Base-by-base conservation (phyloP, 2,797 vertebrate genomes). In the Poecile montanus region DNA sequence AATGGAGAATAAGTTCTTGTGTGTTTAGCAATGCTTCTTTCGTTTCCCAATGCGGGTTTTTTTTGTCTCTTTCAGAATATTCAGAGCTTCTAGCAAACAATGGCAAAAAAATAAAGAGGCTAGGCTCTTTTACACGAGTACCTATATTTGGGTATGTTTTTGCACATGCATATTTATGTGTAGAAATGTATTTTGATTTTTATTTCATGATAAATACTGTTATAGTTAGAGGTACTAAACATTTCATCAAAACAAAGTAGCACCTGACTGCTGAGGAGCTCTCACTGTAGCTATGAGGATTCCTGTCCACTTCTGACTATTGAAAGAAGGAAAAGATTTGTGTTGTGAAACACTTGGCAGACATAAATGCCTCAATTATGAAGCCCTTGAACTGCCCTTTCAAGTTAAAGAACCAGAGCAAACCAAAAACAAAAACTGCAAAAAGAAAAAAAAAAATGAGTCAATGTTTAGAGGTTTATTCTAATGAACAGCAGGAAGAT, bases 31-130 rank as follows among this genome's bases (percentile, higher is more conserved):
- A 30, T 19, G 17, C 8, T 67, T 88, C 72, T 88, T 87, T 74
- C 6, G 5, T 77, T 83, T 79, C 26, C 10, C 38, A 48, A 34
- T 16, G 5, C 2, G 3, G 2, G 0, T 0, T 1, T 17, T 18
- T 70, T 88, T 57, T 48, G 2, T 12, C 9, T 34, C 15, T 62
- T 89, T 82, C 32, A 76, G 27, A 79, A 67, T 50, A 85, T 32
- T 56, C 61, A 40, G 63, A 71, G 1, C 8, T 82, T 85, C 60
- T 63, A 68, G 21, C 3, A 18, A 86, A 34, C 6, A 2, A 26
- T 25, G 5, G 14, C 60, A 3, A 12, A 40, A 45, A 30, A n/a
- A 16, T 30, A 32, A 30, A 61, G 21, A 25, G 6, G 5, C 19
- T 47, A 22, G 5, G 38, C 9, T 58, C 16, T 80, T 27, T 94